phyloP scores from a whole-genome alignment of 2,888 invertebrate genomes.

The Tridacna gigas region DNA sequence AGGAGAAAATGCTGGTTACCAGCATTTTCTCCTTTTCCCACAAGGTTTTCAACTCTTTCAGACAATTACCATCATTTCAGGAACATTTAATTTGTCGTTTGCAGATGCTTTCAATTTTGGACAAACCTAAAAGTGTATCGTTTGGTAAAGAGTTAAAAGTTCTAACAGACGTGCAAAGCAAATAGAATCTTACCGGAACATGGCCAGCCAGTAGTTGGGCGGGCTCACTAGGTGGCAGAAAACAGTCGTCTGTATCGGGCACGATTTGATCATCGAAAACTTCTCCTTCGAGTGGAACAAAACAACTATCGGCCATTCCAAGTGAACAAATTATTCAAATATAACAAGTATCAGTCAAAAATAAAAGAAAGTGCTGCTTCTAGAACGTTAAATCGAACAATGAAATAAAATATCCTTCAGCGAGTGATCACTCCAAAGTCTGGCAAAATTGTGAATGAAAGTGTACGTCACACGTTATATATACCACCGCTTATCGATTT shows the following conservation, averaged over 20 bases:
- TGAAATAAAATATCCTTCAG: constrained; percentile 15
- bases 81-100: too few relatives aligned
- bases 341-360: constrained; percentile 6
- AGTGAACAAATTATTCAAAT: constrained; percentile 17
- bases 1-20: too few relatives aligned
- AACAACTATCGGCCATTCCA: constrained; percentile 79
- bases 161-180: too few relatives aligned
- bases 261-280: constrained; percentile 82
- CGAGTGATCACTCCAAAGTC: constrained; percentile 37
- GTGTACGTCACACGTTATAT: constrained; percentile 34
- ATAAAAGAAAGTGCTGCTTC: not conserved
- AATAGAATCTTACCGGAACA: constrained; percentile 61
- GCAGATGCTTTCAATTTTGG: too few relatives aligned
- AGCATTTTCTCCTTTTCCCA: too few relatives aligned
- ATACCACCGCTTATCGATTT: constrained; percentile 26
- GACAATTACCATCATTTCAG: too few relatives aligned
- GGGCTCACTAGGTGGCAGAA: constrained; percentile 73
- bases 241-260: constrained; percentile 80
- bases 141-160: not conserved
- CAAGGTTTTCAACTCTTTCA: not conserved
- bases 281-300: constrained; percentile 67
- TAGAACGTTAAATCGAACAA: constrained; percentile 21
- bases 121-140: too few relatives aligned
- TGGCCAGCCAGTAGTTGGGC: constrained; percentile 40
- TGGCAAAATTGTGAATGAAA: constrained; percentile 62